These are phyloP conservation scores for Exephanes ischioxanthus DNA, from an alignment of 2,888 invertebrate species.

Conservation along the genomic window DNA sequence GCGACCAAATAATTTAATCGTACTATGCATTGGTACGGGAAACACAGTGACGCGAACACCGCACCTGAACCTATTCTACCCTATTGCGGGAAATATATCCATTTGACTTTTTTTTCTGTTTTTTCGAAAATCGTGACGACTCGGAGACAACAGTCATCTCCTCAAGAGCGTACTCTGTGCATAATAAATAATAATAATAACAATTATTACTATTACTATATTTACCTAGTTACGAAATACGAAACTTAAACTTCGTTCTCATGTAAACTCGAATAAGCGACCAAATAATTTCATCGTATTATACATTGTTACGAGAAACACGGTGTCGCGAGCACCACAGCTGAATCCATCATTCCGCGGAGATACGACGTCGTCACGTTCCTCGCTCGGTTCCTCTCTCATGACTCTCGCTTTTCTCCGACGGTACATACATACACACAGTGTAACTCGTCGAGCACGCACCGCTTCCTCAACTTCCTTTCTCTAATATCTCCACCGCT, in stretches of 20 bases:
- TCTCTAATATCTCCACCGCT: conserved; percentile 54
- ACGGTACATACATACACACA: conserved; percentile 3
- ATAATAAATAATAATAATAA: too few species aligned
- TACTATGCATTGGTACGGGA: conserved; percentile 9
- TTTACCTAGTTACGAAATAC: conserved; percentile 14
- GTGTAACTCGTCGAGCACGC: conserved; percentile 25
- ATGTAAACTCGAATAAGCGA: conserved; percentile 51
- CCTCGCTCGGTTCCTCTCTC: conserved; percentile 63
- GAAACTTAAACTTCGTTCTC: conserved; percentile 16
- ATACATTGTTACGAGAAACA: background rate
- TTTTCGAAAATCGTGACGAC: background rate
- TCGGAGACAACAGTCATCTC: too few species aligned
- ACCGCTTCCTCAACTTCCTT: conserved; percentile 55
- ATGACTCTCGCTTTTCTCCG: conserved; percentile 46
- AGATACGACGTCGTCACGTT: conserved; percentile 78
- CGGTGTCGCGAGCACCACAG: conserved; percentile 1
- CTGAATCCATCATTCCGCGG: conserved; percentile 58
- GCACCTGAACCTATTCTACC: conserved; percentile 32
- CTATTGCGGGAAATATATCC: background rate
- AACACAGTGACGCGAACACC: conserved; percentile 1
- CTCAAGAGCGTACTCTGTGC: too few species aligned
- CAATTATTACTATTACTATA: background rate
- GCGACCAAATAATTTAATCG: conserved; percentile 58
- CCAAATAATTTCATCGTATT: conserved; percentile 57
- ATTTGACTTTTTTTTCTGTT: background rate